Evolutionary conservation across 2,797 vertebrate genomes (phyloP), one percentile per base, ranked within the genome.

Genomic region (Gymnothorax javanicus): DNA sequence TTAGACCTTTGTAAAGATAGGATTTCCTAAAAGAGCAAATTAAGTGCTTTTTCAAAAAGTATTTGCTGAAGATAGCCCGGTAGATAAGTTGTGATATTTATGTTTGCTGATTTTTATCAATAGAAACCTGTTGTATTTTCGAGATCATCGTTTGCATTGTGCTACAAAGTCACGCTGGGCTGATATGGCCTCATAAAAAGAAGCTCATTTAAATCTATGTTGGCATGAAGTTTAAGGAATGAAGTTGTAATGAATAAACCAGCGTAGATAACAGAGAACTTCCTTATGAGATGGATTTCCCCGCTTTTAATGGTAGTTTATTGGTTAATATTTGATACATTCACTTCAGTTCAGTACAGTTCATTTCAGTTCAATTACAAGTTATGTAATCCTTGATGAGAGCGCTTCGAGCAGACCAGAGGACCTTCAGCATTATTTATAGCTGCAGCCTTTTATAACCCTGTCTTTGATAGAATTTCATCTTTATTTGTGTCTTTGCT

Each of bases 1-100:
- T 75, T 20, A 59, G 56, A 17, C 52, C 59, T 83, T 83, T 59
- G n/a, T 15, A 59, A 57, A 13, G 25, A 4, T 83, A 4, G 2
- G 62, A 64, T 59, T 83, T 83, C 33, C 11, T 58, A 7, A 52
- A 15, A 86, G 86, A 23, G 23, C 50, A 58, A 58, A 15, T 11
- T 13, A 25, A 67, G n/a, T 56, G 62, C 11, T 23, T 7, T 58
- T 62, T 25, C 23, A 33, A 17, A 62, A 62, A 54, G 25, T 6
- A 50, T 12, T 6, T 11, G 13, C n/a, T 58, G 23, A 58, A 73
- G 27, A 82, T 17, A 57, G 56, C 20, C 8, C 11, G 50, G 75
- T 4, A 52, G 82, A 87, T 77, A 84, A 17, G 13, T 77, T 33
- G 8, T 57, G 82, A 52, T 77, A 75, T 87, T 87, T 87, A 84